Percentiles rank a stretch among this genome's conserved stretches.
Conservation (phyloP, 2,888 invertebrate genomes). For the Steinernema carpocapsae region DNA sequence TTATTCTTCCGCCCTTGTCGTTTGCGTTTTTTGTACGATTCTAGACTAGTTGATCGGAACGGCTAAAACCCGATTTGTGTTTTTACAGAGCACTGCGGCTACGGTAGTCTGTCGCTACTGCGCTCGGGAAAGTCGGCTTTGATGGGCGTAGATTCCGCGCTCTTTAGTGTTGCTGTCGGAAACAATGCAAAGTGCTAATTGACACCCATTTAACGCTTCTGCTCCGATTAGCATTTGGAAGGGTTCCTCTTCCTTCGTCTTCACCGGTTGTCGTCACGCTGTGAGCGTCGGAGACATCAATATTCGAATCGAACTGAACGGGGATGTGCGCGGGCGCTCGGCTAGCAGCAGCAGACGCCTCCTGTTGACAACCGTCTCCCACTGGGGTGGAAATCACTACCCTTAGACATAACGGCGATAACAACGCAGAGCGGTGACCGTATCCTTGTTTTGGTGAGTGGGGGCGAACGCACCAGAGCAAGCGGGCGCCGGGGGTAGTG, state of each 20-base stretch:
- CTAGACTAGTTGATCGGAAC: too few relatives aligned
- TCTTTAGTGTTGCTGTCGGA: background rate
- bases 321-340: background rate
- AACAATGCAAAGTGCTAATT: background rate
- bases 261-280: slow-evolving; percentile 24
- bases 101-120: too few relatives aligned
- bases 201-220: slow-evolving; percentile 29
- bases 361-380: slow-evolving; percentile 30
- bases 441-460: slow-evolving; percentile 34
- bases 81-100: too few relatives aligned
- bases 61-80: too few relatives aligned
- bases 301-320: slow-evolving; percentile 4
- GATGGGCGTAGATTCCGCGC: too few relatives aligned
- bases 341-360: slow-evolving; percentile 2
- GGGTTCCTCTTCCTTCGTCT: background rate
- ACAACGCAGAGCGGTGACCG: slow-evolving; percentile 27
- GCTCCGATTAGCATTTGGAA: slow-evolving; percentile 7
- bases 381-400: background rate
- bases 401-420: slow-evolving; percentile 22
- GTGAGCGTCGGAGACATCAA: slow-evolving; percentile 13
- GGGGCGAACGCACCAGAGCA: background rate
- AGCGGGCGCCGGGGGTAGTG: slow-evolving; percentile 20
- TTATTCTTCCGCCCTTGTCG: too few relatives aligned
- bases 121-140: too few relatives aligned
- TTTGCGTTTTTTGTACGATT: too few relatives aligned